Conservation (phyloP, 2,113 vertebrate genomes). For the Ovis canadensis region DNA sequence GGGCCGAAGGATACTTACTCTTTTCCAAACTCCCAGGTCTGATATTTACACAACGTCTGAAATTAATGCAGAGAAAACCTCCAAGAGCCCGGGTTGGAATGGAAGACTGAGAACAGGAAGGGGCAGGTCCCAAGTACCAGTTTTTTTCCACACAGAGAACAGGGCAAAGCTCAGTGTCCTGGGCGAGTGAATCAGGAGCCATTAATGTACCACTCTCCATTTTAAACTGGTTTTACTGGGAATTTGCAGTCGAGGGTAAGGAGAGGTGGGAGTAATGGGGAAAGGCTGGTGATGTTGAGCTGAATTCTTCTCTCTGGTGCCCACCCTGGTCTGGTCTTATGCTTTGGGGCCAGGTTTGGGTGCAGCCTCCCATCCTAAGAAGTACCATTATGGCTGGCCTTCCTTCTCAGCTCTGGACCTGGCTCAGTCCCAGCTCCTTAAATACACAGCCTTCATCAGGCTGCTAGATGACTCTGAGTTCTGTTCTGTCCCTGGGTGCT, state of each 20-base stretch:
- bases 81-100: constrained; percentile 70
- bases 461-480: not conserved
- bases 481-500: not conserved
- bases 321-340: not conserved
- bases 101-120: constrained; percentile 71
- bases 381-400: not conserved
- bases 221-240: not conserved
- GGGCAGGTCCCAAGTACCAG: constrained; percentile 27
- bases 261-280: not conserved
- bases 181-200: not conserved
- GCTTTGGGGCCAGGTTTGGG: not conserved
- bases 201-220: not conserved
- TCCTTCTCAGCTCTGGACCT: not conserved
- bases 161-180: not conserved
- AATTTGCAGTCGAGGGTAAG: not conserved
- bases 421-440: not conserved
- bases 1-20: constrained; percentile 63
- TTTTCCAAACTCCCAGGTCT: constrained; percentile 72
- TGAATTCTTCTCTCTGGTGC: not conserved
- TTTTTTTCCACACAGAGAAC: not conserved
- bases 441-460: not conserved
- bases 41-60: constrained; percentile 83
- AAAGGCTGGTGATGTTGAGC: not conserved
- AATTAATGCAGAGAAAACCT: constrained; percentile 85
- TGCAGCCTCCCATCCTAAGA: not conserved